Evolutionary conservation across 2,113 vertebrate species (phyloP).

Genomic region (Erythrolamprus reginae): DNA sequence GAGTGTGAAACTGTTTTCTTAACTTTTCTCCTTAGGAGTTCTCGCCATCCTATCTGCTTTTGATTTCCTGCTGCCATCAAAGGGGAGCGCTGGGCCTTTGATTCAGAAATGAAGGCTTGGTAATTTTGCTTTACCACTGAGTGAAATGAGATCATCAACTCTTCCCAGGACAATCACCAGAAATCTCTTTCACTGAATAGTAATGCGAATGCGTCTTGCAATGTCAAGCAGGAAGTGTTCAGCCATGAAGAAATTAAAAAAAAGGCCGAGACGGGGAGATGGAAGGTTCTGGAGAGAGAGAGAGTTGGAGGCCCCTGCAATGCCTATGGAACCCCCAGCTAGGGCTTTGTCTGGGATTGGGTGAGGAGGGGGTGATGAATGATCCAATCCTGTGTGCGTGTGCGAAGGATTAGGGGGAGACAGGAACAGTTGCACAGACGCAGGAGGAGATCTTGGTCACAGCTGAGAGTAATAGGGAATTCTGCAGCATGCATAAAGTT

Average conservation of each 20-base stretch:
- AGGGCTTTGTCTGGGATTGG: no score
- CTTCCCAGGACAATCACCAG: background rate
- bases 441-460: no score
- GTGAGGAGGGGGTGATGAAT: no score
- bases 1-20: background rate
- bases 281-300: no score
- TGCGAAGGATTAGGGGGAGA: no score
- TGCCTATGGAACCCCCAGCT: no score
- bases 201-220: background rate
- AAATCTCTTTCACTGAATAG: background rate
- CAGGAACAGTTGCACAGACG: no score
- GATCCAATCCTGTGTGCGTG: no score
- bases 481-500: no score
- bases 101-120: background rate
- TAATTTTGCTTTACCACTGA: background rate
- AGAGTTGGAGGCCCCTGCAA: no score
- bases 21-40: background rate
- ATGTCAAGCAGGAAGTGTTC: background rate
- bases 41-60: background rate
- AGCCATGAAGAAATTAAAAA: background rate
- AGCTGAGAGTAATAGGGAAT: no score
- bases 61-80: background rate
- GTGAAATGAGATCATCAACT: background rate
- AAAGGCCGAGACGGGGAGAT: background rate
- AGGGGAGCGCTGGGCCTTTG: background rate